Percentiles rank a stretch among this genome's conserved stretches.
phyloP scores from a whole-genome alignment of 2,797 vertebrate species.

The Pteronotus mesoamericanus region DNA sequence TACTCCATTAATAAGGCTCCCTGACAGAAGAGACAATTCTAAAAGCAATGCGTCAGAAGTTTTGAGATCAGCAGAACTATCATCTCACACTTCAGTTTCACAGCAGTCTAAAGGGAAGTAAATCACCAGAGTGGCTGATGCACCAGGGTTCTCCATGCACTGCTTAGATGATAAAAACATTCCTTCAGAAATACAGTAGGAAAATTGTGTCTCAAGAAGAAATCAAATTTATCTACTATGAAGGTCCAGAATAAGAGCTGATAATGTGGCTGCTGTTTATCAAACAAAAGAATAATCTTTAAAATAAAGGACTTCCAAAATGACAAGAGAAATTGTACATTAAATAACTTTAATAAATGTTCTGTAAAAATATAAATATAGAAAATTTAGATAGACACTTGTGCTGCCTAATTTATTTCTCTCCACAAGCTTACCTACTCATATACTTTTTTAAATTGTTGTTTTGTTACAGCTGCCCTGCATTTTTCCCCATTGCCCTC shows the following conservation, averaged over 20 bases:
- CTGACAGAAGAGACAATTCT: slow-evolving; percentile 81
- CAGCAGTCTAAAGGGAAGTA: slow-evolving; percentile 71
- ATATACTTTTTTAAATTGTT: slow-evolving; percentile 18
- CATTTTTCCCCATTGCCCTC: too few relatives aligned
- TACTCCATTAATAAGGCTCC: slow-evolving; percentile 83
- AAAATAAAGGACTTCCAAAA: slow-evolving; percentile 69
- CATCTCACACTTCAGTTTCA: slow-evolving; percentile 64
- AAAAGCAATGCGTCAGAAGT: slow-evolving; percentile 81
- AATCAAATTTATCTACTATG: slow-evolving; percentile 86
- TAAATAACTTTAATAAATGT: slow-evolving; percentile 75
- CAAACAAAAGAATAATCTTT: slow-evolving; percentile 67
- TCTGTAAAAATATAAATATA: neutral
- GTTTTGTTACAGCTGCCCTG: too few relatives aligned
- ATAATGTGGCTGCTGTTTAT: slow-evolving; percentile 12
- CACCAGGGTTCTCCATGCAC: slow-evolving; percentile 79
- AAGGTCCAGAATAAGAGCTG: slow-evolving; percentile 81
- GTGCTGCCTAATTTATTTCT: slow-evolving; percentile 41
- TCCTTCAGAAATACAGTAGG: slow-evolving; percentile 86
- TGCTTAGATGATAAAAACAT: slow-evolving; percentile 79
- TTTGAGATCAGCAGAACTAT: slow-evolving; percentile 75
- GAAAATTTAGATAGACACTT: slow-evolving; percentile 43
- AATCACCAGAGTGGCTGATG: slow-evolving; percentile 45
- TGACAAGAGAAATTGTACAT: slow-evolving; percentile 55
- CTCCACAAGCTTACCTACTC: slow-evolving; percentile 53
- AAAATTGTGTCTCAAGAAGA: slow-evolving; percentile 82